Evolutionary conservation across 1,140 invertebrate species (phyloP), one percentile per base, ranked within the genome.

Genomic region (Sogatella furcifera): DNA sequence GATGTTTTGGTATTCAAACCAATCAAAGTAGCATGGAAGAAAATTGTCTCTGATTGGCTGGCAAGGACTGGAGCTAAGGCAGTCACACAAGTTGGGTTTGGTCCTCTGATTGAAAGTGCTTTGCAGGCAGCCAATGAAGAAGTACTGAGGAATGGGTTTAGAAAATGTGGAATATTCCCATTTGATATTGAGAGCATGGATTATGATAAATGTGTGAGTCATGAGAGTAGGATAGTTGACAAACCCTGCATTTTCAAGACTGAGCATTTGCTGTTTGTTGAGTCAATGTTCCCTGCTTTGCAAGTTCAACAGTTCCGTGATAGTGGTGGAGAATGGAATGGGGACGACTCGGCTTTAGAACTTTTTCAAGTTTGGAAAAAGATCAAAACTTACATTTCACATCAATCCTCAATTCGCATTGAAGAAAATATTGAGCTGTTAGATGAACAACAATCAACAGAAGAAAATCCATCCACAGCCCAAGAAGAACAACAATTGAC

Each of bases 1-100:
- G 72, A 75, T 54, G 70, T 73, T 11, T 61, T 69, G 4, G 66
- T 65, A 42, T 73, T 73, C 65, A 31, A 64, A 22, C 69, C 69
- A 11, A 41, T 71, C 3, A 72, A 73, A 64, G 43, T 46, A 13
- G 55, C 57, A 17, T 74, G 69, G 67, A 67, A 66, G 54, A 65
- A 68, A 57, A 60, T 59, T 55, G 62, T 71, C 9, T 44, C 63
- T 28, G 43, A 61, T 4, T 72, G 64, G 61, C 44, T 6, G 44
- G 13, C 5, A 46, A 46, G 13, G 13, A 46, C 44, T 5, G 44
- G 44, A 4, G 13, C 5, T 19, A 46, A 13, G 13, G 6, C 13
- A 46, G 44, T 46, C 4, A 46, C 44, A 5, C 5, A 46, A 19
- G 19, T 13, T 19, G 13, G 13, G 5, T 46, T 46, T 46, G 44